These are phyloP conservation scores for Mungos mungo DNA, from an alignment of 2,113 vertebrate genomes.

Conservation along the genomic window DNA sequence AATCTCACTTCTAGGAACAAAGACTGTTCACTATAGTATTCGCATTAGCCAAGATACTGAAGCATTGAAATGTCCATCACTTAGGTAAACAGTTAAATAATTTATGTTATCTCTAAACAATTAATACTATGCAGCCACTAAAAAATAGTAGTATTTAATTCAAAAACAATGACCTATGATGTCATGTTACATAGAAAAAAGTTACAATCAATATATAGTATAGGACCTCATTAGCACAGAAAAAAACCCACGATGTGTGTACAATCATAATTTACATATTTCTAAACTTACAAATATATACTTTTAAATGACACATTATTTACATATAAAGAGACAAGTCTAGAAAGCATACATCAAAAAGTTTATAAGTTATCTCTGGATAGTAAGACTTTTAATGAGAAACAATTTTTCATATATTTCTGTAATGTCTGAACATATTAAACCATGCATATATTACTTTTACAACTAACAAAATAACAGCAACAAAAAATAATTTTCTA, in stretches of 20 bases:
- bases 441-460: conserved; percentile 4
- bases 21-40: background rate
- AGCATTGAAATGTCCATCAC: background rate
- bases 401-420: conserved; percentile 22
- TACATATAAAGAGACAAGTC: background rate
- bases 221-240: background rate
- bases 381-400: conserved; percentile 15
- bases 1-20: background rate
- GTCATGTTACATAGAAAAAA: background rate
- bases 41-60: background rate
- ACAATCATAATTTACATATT: background rate
- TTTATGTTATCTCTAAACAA: background rate
- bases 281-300: conserved; percentile 12
- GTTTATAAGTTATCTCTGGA: background rate
- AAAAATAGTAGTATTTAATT: background rate
- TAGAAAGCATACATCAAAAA: background rate
- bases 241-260: background rate
- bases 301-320: conserved; percentile 11
- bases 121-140: background rate
- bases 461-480: background rate
- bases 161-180: background rate
- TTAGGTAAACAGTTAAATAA: background rate
- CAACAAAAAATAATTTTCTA: background rate
- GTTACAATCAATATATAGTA: background rate
- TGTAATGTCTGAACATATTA: background rate